A percentile compares a stretch with the other conserved stretches of the same genome.
phyloP scores from a whole-genome alignment of 1,140 invertebrate species.

The Diachasmimorpha longicaudata region DNA sequence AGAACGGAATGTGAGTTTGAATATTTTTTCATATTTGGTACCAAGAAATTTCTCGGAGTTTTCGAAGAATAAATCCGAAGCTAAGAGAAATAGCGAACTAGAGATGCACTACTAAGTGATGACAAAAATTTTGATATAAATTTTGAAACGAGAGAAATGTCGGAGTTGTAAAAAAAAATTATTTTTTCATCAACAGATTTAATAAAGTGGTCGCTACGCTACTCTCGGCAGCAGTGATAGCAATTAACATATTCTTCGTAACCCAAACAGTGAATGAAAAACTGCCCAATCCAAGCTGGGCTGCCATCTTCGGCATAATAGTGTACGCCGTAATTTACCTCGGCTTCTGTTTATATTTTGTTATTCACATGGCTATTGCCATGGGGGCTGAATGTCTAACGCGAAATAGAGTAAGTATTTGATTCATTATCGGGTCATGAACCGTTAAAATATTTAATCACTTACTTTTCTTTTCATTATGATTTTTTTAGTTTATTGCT shows the following conservation, averaged over 20 bases:
- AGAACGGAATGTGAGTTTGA: conserved; percentile 72
- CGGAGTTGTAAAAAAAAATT: too few species aligned
- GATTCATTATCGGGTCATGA: conserved; percentile 1
- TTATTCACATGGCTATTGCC: conserved; percentile 72
- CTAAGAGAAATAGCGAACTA: too few species aligned
- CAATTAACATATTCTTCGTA: conserved; percentile 86
- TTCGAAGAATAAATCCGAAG: too few species aligned
- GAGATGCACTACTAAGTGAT: too few species aligned
- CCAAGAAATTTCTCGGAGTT: background rate
- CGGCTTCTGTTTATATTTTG: conserved; percentile 74
- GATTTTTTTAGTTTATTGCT: conserved; percentile 51
- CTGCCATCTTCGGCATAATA: conserved; percentile 63
- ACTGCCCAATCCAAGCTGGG: conserved; percentile 63
- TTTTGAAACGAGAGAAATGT: too few species aligned
- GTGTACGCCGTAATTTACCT: conserved; percentile 73
- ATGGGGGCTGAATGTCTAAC: conserved; percentile 66
- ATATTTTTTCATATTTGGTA: conserved; percentile 17
- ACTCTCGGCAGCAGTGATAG: conserved; percentile 75
- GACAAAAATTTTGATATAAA: background rate
- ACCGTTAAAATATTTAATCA: too few species aligned
- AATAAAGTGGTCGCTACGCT: conserved; percentile 74
- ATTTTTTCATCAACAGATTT: conserved; percentile 61
- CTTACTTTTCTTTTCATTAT: background rate
- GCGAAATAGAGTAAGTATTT: conserved; percentile 46
- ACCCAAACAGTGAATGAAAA: conserved; percentile 66